Evolutionary conservation across 2,888 invertebrate genomes (phyloP).

Genomic region (Ennomos fuscantarius): DNA sequence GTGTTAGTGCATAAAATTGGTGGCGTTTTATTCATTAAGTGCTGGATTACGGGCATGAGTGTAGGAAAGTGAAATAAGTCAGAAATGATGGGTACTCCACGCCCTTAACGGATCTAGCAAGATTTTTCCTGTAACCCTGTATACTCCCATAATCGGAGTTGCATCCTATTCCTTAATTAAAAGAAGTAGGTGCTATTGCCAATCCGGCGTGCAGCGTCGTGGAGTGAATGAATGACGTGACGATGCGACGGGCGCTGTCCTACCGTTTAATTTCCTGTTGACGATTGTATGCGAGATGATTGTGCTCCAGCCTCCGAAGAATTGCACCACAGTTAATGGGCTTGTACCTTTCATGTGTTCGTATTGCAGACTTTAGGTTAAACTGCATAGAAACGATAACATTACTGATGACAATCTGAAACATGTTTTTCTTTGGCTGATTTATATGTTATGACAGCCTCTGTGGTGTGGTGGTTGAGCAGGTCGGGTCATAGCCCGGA

Average conservation of each 20-base stretch:
- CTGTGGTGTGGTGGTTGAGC: too few species aligned
- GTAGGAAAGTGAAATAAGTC: too few species aligned
- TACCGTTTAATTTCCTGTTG: slow-evolving; percentile 79
- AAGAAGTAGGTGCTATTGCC: slow-evolving; percentile 19
- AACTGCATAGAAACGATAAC: neutral
- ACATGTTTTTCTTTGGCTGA: too few species aligned
- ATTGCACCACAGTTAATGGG: slow-evolving; percentile 40
- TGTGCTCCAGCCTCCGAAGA: slow-evolving; percentile 50
- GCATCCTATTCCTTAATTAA: slow-evolving; percentile 21
- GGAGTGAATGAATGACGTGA: slow-evolving; percentile 70
- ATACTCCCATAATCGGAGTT: neutral
- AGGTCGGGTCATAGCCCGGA: too few species aligned
- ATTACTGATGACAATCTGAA: too few species aligned
- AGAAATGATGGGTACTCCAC: too few species aligned
- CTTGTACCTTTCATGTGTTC: slow-evolving; percentile 14
- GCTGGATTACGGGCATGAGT: too few species aligned
- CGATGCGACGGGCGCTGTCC: slow-evolving; percentile 59
- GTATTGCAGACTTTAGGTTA: slow-evolving; percentile 13
- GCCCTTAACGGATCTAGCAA: too few species aligned
- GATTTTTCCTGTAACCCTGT: too few species aligned
- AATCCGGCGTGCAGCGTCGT: slow-evolving; percentile 38
- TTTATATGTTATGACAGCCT: too few species aligned
- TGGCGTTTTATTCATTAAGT: too few species aligned
- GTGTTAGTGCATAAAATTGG: too few species aligned
- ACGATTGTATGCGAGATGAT: slow-evolving; percentile 61